Evolutionary conservation across 2,797 vertebrate genomes (phyloP), one percentile per base, ranked within the genome.

Genomic region (Leucoraja ocellata): DNA sequence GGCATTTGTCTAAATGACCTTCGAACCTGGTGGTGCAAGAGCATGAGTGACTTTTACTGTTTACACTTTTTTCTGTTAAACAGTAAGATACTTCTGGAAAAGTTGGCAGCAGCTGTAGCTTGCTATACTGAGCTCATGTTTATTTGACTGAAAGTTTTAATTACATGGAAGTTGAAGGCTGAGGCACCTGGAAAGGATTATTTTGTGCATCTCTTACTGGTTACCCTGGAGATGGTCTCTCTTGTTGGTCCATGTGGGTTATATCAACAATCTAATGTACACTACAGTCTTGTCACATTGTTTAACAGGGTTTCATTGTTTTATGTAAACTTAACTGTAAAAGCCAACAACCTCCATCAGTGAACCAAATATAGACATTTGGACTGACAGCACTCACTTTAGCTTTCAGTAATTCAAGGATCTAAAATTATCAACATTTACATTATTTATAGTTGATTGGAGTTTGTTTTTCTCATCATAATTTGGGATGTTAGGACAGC

Each of bases 121-220:
- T 68, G 21, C 84, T 88, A 0, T 8, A 36, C n/a, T 21, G 84
- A 32, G 14, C 63, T 88, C 84, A 32, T 86, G 58, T 88, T 88
- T 88, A 88, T 88, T 88, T 88, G 61, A 68, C n/a, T 88, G 61
- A 88, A 86, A 63, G n/a, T 68, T 88, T 88, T 68, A 88, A 88
- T 36, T 65, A 68, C 61, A 36, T 88, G 84, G 61, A 88, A 36
- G 63, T 63, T 88, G 63, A 88, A 88, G 13, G 28, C 84, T 18
- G 7, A 65, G 61, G 28, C 61, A 65, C 63, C 84, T 88, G 84
- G 28, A 88, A 88, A 88, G 63, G n/a, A 88, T 88, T 63, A 88
- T 68, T 68, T 68, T 68, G 16, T 65, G n/a, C 14, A 36, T 68
- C n/a, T 65, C 36, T 32, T 13, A 88, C 61, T 88, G n/a, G 84